Evolutionary conservation across 37 sponge, comb jelly and placozoan species (phyloP).

Genomic region (Theonella swinhoei): DNA sequence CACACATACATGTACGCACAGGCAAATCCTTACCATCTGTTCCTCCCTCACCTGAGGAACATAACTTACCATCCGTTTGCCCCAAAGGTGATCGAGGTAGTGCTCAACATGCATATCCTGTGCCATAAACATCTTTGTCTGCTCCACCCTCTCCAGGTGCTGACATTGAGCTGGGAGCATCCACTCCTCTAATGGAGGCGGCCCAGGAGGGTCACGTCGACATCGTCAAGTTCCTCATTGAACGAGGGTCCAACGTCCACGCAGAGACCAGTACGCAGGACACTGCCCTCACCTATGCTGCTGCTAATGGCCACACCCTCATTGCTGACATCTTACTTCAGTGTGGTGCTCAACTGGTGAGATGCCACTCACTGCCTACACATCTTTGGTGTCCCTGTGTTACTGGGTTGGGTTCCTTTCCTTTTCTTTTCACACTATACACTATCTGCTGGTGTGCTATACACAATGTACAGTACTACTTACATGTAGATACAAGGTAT

Average conservation of each 20-base stretch:
- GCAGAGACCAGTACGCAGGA: conserved; percentile 75
- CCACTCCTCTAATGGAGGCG: conserved; percentile 88
- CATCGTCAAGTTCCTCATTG: conserved; percentile 79
- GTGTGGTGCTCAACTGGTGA: conserved; percentile 72
- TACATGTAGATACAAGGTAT: too few relatives aligned
- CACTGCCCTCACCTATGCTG: conserved; percentile 76
- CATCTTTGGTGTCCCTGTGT: neutral
- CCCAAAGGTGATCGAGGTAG: too few relatives aligned
- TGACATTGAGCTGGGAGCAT: conserved; percentile 79
- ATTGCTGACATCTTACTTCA: conserved; percentile 66
- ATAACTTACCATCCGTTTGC: too few relatives aligned
- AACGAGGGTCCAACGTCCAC: conserved; percentile 64
- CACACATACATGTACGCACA: too few relatives aligned
- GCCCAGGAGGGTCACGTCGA: conserved; percentile 84
- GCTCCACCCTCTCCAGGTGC: conserved; percentile 43
- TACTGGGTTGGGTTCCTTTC: too few relatives aligned
- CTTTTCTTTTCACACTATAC: too few relatives aligned
- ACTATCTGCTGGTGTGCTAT: too few relatives aligned
- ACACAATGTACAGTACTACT: neutral
- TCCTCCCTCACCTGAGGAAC: too few relatives aligned
- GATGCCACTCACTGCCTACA: neutral
- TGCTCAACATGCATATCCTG: too few relatives aligned
- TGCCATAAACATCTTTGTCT: too few relatives aligned
- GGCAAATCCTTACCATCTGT: too few relatives aligned
- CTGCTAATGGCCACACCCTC: conserved; percentile 79